Conservation (phyloP, 1,140 invertebrate species). For the Drosophila obscura region DNA sequence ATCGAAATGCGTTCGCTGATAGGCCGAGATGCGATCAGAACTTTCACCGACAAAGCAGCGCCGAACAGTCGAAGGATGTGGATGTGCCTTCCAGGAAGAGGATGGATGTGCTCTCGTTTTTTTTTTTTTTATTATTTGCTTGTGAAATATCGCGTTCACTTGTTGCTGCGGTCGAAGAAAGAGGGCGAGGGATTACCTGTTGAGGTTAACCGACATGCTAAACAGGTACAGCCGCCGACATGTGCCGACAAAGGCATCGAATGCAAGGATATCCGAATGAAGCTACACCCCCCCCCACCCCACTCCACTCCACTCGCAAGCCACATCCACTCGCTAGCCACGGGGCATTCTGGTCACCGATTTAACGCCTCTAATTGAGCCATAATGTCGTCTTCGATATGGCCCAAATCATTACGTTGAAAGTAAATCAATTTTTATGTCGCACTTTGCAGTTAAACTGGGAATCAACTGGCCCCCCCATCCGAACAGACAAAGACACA, state of each 20-base stretch:
- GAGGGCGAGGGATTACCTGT: slow-evolving; percentile 41
- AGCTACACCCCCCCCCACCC: background rate
- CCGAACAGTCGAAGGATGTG: slow-evolving; percentile 10
- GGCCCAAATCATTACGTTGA: slow-evolving; percentile 28
- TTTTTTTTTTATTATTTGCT: slow-evolving; percentile 53
- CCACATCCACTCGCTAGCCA: background rate
- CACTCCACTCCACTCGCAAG: no score
- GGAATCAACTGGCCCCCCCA: background rate
- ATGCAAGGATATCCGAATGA: slow-evolving; percentile 1
- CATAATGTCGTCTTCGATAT: slow-evolving; percentile 50
- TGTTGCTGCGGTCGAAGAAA: slow-evolving; percentile 30
- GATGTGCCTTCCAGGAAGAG: slow-evolving; percentile 53
- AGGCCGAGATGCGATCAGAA: slow-evolving; percentile 10
- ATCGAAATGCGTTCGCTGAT: background rate
- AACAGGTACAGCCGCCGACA: slow-evolving; percentile 1
- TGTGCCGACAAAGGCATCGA: slow-evolving; percentile 5
- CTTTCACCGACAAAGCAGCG: slow-evolving; percentile 40
- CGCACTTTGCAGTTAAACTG: slow-evolving; percentile 75
- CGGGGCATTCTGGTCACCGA: slow-evolving; percentile 1
- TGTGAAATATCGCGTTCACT: slow-evolving; percentile 65
- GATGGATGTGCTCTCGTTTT: slow-evolving; percentile 7
- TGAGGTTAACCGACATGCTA: slow-evolving; percentile 26
- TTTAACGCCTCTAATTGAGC: slow-evolving; percentile 72
- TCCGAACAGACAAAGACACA: slow-evolving; percentile 1
- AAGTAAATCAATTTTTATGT: slow-evolving; percentile 81